Conservation (phyloP, 2,797 vertebrate species). For the Peromyscus eremicus region DNA sequence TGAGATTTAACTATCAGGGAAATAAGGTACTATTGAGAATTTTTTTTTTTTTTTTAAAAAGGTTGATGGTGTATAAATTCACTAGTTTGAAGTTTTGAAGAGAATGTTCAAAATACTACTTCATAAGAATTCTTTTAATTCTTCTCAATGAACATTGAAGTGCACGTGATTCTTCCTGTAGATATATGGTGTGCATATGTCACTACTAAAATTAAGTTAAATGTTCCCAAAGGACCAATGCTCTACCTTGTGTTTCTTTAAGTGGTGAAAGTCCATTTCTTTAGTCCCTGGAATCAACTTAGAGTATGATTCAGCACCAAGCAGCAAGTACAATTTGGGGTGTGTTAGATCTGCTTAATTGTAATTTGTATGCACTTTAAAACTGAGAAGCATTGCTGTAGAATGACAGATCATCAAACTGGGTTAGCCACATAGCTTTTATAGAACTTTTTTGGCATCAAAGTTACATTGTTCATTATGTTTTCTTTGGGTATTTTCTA, state of each 20-base stretch:
- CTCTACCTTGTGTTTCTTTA: background rate
- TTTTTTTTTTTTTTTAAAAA: background rate
- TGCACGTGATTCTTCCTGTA: slow-evolving; percentile 43
- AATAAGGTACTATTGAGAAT: slow-evolving; percentile 93
- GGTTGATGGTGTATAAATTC: slow-evolving; percentile 11
- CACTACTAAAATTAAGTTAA: slow-evolving; percentile 45
- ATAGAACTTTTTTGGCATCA: slow-evolving; percentile 17
- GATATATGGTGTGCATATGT: background rate
- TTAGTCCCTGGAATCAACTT: slow-evolving; percentile 33
- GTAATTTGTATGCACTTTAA: background rate
- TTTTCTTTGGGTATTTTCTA: slow-evolving; percentile 43
- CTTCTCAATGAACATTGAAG: slow-evolving; percentile 26
- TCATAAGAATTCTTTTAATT: slow-evolving; percentile 39
- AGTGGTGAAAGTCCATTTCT: slow-evolving; percentile 36
- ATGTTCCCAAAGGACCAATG: slow-evolving; percentile 19
- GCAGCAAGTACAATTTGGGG: background rate
- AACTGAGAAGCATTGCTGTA: slow-evolving; percentile 12
- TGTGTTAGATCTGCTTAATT: background rate
- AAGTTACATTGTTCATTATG: background rate
- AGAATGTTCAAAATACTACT: slow-evolving; percentile 43
- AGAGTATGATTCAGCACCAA: background rate
- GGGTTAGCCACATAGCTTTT: background rate
- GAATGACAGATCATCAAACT: background rate
- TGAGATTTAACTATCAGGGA: slow-evolving; percentile 98
- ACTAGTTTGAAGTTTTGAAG: slow-evolving; percentile 39